Percentiles rank a stretch among this genome's conserved stretches.
These are phyloP conservation scores for Orussus abietinus DNA, from an alignment of 1,140 invertebrate species.

Conservation along the genomic window DNA sequence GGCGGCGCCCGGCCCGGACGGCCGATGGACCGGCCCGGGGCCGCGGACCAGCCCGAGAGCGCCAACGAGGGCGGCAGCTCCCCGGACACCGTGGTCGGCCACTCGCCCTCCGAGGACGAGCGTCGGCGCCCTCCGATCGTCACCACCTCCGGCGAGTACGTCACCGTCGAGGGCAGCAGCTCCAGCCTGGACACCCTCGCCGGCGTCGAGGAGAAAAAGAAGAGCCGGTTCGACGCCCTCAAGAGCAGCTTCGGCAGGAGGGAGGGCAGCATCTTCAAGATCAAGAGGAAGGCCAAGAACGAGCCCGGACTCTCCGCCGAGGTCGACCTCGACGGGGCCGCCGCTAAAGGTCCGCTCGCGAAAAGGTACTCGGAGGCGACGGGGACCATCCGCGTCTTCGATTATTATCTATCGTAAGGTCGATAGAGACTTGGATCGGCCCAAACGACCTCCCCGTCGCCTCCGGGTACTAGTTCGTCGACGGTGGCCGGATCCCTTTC, in stretches of 20 bases:
- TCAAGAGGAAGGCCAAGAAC: conserved; percentile 24
- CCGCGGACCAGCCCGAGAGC: too few relatives aligned
- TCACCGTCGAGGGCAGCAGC: conserved; percentile 33
- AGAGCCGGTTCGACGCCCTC: conserved; percentile 36
- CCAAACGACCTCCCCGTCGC: too few relatives aligned
- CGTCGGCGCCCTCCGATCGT: too few relatives aligned
- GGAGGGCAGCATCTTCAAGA: conserved; percentile 36
- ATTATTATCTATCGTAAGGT: too few relatives aligned
- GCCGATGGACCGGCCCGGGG: conserved; percentile 38
- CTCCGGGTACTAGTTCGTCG: too few relatives aligned
- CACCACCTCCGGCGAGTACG: conserved; percentile 29
- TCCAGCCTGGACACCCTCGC: conserved; percentile 40
- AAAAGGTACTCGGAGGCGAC: too few relatives aligned
- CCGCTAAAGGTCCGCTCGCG: too few relatives aligned
- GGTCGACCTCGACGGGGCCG: conserved; percentile 15
- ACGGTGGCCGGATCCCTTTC: too few relatives aligned
- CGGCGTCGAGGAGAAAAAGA: conserved; percentile 32
- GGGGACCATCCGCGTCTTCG: too few relatives aligned
- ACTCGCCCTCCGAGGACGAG: conserved; percentile 34
- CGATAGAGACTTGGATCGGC: too few relatives aligned
- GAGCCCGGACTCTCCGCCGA: conserved; percentile 3
- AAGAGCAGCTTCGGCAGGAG: conserved; percentile 41
- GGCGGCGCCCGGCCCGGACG: neutral
- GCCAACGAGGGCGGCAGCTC: conserved; percentile 37
- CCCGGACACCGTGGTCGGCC: conserved; percentile 36